A percentile compares a stretch with the other conserved stretches of the same genome.
These are phyloP conservation scores for Megalops atlanticus DNA, from an alignment of 2,113 vertebrate species.

Conservation along the genomic window DNA sequence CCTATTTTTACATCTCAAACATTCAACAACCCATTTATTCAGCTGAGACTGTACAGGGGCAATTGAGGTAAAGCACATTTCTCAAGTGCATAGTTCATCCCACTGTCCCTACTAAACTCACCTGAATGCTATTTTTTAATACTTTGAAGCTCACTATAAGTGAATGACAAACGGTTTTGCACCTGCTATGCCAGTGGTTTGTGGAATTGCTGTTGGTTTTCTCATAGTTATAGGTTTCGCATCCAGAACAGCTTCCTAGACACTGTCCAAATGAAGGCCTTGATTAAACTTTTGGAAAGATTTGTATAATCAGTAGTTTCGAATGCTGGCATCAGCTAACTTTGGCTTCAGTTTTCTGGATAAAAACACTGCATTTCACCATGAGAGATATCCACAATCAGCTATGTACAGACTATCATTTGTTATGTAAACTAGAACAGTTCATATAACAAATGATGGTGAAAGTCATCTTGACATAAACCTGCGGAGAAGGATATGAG, in stretches of 20 bases:
- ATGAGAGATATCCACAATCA: no score
- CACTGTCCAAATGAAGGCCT: neutral
- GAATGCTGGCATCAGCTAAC: neutral
- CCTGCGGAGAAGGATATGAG: no score
- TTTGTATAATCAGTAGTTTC: neutral
- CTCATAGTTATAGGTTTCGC: neutral
- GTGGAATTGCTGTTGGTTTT: neutral
- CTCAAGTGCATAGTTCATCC: no score
- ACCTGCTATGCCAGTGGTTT: neutral
- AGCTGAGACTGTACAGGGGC: neutral
- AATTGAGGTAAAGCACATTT: neutral
- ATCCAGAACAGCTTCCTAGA: neutral
- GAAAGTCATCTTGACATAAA: no score
- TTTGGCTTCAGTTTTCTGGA: neutral
- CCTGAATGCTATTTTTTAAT: no score
- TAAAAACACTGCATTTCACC: no score
- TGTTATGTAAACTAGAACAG: no score
- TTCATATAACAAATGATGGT: no score
- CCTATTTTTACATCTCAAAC: no score
- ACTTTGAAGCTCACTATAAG: neutral
- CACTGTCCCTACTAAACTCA: no score
- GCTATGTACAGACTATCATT: no score
- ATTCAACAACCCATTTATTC: neutral
- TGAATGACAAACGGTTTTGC: neutral
- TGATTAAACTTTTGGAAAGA: neutral